Evolutionary conservation across 2,113 vertebrate species (phyloP), one percentile per base, ranked within the genome.

Genomic region (Fulmarus glacialis): DNA sequence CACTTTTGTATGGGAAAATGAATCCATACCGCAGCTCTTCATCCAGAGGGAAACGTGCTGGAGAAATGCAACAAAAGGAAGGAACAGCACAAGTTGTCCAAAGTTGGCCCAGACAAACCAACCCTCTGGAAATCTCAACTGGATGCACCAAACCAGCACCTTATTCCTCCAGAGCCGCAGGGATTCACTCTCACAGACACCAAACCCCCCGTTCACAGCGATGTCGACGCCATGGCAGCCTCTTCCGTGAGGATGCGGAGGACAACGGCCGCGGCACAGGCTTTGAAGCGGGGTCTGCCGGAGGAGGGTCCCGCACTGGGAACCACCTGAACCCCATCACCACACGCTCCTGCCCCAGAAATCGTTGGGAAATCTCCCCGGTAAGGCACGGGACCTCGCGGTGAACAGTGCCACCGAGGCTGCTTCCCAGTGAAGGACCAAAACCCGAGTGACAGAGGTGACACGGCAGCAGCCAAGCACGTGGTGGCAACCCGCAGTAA

Each of bases 321-420:
- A 89, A 30, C 42, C 27, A 9, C 60, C 58, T 5, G 5, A 43
- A 38, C 42, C 68, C 87, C 81, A 38, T 18, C 38, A 14, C 64
- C 12, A 2, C 50, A 38, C 1, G 1, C 20, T 83, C 78, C 72
- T 36, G 45, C 73, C 50, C 73, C 56, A 42, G 27, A 32, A 70
- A 53, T 8, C 5, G 0, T 6, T 6, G 30, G 47, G n/a, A 32
- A 16, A 6, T 2, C 4, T 10, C 82, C 63, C 42, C 1, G 1
- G 19, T 5, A 7, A 16, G 42, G 34, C 43, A 6, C 14, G 2
- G 68, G 6, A 36, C 27, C 19, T 11, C 2, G 0, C 0, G 1
- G 42, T 1, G 50, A 64, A 3, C 6, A 0, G 4, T 45, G 78
- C 68, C 82, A 26, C 45, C 38, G 0, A 27, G 47, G 78, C 66